Evolutionary conservation across 2,888 invertebrate species (phyloP), one percentile per base, ranked within the genome.

Genomic region (Anodontia alba): DNA sequence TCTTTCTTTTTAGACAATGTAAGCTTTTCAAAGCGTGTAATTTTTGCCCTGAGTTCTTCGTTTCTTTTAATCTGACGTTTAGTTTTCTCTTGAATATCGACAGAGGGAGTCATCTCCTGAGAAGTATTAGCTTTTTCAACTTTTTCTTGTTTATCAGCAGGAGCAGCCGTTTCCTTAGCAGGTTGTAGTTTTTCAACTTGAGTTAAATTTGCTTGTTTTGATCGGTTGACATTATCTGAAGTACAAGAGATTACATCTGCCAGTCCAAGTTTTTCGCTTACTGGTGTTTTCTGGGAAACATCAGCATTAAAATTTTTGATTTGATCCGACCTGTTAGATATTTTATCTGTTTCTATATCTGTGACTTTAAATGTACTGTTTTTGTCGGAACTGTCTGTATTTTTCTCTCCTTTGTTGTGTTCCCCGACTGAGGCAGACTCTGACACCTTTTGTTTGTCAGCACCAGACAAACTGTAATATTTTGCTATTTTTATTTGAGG

Each of bases 391-490:
- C 12, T 38, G 38, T 38, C 12, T 5, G 12, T 12, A 38, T 38
- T 38, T 38, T 38, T 12, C 12, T 38, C 12, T 38, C 38, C 38
- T 8, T 5, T 38, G 38, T 38, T 12, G 5, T 38, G 38, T 12
- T 38, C 38, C 12, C 7, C 38, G 5, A 5, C 38, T 12, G 12
- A 38, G 12, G 5, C 38, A 38, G 38, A 38, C 12, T 12, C 12
- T 38, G 12, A 38, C 12, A 12, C 12, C 12, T 2, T 46, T 46
- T 46, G 46, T 20, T 20, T 46, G 15, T 46, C 46, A 46, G 46
- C 7, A n/a, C 43, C 49, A 7, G 75, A 36, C 17, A 88, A 43
- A 72, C 88, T 88, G 67, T 76, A 86, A 49, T 84, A 76, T 17
- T 78, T 77, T 51, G 73, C 54, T 73, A 86, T 83, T 69, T 78